phyloP scores from a whole-genome alignment of 2,888 invertebrate species.

The Petrolisthes manimaculis region DNA sequence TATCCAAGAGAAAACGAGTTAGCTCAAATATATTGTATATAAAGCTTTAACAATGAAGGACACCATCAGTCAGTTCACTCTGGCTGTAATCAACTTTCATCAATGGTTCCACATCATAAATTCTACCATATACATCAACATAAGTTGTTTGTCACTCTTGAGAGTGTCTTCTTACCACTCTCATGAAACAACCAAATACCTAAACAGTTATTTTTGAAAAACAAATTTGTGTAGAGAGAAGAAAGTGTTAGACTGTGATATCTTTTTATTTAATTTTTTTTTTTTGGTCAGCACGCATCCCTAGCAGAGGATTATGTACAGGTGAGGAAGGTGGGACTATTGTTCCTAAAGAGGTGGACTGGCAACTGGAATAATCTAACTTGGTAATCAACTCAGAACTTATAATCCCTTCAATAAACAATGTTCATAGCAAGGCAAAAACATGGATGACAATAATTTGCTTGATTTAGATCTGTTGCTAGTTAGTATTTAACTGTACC shows the following conservation, averaged over 20 bases:
- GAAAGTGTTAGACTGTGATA: slow-evolving; percentile 37
- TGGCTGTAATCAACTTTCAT: slow-evolving; percentile 8
- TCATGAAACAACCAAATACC: background rate
- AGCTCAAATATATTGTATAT: slow-evolving; percentile 33
- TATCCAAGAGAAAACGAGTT: slow-evolving; percentile 26
- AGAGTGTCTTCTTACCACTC: background rate
- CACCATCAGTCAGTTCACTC: slow-evolving; percentile 23
- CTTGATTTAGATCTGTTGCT: background rate
- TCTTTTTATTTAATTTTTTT: background rate
- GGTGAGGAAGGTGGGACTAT: slow-evolving; percentile 37
- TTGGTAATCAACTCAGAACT: background rate
- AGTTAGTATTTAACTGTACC: background rate
- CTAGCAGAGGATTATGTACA: slow-evolving; percentile 45
- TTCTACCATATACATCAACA: background rate
- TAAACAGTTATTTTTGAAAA: background rate
- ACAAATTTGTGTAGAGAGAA: slow-evolving; percentile 7
- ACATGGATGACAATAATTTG: background rate
- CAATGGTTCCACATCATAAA: slow-evolving; percentile 37
- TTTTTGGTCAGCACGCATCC: slow-evolving; percentile 43
- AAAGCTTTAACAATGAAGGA: slow-evolving; percentile 46
- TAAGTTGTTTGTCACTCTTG: slow-evolving; percentile 2
- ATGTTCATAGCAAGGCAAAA: background rate
- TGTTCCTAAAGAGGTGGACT: slow-evolving; percentile 16
- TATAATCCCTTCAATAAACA: background rate
- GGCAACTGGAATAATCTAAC: background rate